phyloP scores from a whole-genome alignment of 1,140 invertebrate species.

The Trichonephila inaurata region DNA sequence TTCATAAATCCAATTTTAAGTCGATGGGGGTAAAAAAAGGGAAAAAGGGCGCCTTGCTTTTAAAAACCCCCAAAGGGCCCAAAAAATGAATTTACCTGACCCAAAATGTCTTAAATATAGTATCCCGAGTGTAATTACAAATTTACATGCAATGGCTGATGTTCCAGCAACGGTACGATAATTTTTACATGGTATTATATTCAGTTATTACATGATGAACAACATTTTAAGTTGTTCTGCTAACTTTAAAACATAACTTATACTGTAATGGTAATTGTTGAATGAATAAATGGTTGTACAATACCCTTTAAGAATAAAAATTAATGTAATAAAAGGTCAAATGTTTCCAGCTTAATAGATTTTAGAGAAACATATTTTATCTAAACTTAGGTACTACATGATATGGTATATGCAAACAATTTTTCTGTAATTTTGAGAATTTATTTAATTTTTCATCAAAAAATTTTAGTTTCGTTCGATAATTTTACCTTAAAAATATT shows the following conservation, averaged over 20 bases:
- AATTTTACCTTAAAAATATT: too few species aligned
- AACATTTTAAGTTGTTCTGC: not conserved
- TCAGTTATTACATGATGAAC: not conserved
- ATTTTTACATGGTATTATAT: not conserved
- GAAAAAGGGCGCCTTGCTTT: not conserved
- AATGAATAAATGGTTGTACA: not conserved
- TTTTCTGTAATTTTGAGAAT: too few species aligned
- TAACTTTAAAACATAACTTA: not conserved
- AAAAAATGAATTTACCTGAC: not conserved
- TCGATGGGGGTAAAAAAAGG: not conserved
- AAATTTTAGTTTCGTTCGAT: too few species aligned
- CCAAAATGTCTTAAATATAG: conserved; percentile 7
- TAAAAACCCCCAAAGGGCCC: not conserved
- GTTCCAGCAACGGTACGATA: not conserved
- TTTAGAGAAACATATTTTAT: too few species aligned
- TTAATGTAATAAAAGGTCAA: not conserved
- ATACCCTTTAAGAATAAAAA: not conserved
- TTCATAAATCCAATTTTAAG: not conserved
- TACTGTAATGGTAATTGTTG: not conserved
- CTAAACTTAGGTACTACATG: too few species aligned
- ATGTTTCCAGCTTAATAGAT: not conserved
- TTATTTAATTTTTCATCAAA: too few species aligned
- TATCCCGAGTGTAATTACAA: not conserved
- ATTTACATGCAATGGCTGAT: not conserved
- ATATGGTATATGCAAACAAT: too few species aligned